Conservation (phyloP, 1,140 invertebrate species). For the fruit fly (Drosophila melanogaster) region Release_6_plus_ISO1_MT NT_037436.4:11363501-11364000, state of each 20-base stretch:
- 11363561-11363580: constrained; percentile 44
- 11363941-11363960: neutral
- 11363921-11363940: neutral
- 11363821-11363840: constrained; percentile 82
- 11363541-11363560: constrained; percentile 44
- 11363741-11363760: constrained; percentile 8
- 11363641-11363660: constrained; percentile 42
- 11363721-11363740: constrained; percentile 18
- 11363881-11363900: constrained; percentile 83
- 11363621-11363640: constrained; percentile 79
- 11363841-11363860: constrained; percentile 81
- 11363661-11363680: constrained; percentile 2
- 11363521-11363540: constrained; percentile 30
- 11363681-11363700: constrained; percentile 15
- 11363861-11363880: constrained; percentile 80
- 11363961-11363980: too few relatives aligned
- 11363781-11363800: constrained; percentile 82
- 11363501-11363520: constrained; percentile 78
- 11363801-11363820: constrained; percentile 83
- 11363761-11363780: constrained; percentile 76
- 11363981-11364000: too few relatives aligned
- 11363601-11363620: constrained; percentile 78
- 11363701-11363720: constrained; percentile 2
- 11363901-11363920: constrained; percentile 81
- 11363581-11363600: constrained; percentile 19